Evolutionary conservation across 2,888 invertebrate species (phyloP).

Genomic region (Drosophila gaucha): DNA sequence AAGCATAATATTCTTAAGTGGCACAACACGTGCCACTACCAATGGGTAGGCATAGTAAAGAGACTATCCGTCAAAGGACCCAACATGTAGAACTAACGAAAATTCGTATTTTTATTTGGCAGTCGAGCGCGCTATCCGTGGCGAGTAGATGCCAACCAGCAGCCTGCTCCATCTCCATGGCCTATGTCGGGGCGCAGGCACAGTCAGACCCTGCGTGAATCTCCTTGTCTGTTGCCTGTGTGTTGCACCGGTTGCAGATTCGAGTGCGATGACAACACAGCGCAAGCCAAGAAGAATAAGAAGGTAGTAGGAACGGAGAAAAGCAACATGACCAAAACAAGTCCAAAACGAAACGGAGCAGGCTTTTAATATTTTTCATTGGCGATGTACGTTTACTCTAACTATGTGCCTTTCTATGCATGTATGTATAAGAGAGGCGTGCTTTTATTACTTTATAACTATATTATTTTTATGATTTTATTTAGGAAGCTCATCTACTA

Average conservation of each 20-base stretch:
- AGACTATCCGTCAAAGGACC: not conserved
- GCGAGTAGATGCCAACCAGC: conserved; percentile 37
- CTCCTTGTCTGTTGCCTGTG: conserved; percentile 17
- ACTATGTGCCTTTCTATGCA: too few species aligned
- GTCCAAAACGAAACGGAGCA: conserved; percentile 25
- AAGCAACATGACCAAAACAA: conserved; percentile 45
- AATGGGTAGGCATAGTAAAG: not conserved
- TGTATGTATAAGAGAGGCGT: not conserved
- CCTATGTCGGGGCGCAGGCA: not conserved
- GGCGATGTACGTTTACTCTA: conserved; percentile 34
- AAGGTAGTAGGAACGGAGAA: conserved; percentile 54
- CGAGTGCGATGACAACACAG: conserved; percentile 59
- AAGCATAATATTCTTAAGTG: not conserved
- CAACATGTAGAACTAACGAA: conserved; percentile 18
- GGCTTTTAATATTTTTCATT: not conserved
- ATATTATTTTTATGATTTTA: not conserved
- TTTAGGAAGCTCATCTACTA: not conserved
- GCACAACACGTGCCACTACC: conserved; percentile 46
- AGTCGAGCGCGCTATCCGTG: conserved; percentile 21
- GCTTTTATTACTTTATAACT: not conserved
- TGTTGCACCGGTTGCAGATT: conserved; percentile 69
- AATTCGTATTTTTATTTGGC: conserved; percentile 33
- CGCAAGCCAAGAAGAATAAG: conserved; percentile 34
- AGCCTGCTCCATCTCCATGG: conserved; percentile 11
- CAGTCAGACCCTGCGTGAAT: conserved; percentile 14